phyloP scores from a whole-genome alignment of 53 echinoderm and acorn worm genomes.

The Astropecten irregularis region DNA sequence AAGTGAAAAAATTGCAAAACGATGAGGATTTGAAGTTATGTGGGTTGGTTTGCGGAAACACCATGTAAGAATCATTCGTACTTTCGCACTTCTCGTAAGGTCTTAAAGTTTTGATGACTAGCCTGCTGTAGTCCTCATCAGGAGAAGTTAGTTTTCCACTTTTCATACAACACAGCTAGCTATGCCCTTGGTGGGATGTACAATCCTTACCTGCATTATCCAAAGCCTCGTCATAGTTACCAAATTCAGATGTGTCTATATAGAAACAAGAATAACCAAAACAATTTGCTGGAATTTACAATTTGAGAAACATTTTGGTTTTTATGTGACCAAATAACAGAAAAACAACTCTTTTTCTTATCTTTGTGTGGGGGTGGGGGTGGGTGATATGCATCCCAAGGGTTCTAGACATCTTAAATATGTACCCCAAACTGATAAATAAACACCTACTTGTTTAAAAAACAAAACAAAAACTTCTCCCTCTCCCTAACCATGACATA shows the following conservation, averaged over 20 bases:
- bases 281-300: not conserved
- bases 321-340: not conserved
- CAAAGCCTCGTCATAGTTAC: slow-evolving; percentile 60
- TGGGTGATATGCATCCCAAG: no score
- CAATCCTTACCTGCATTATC: slow-evolving; percentile 45
- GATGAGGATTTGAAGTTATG: no score
- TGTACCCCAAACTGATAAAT: no score
- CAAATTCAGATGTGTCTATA: not conserved
- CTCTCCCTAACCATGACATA: not conserved
- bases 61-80: no score
- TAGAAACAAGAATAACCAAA: not conserved
- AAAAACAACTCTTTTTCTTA: not conserved
- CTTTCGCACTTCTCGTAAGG: no score
- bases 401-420: no score
- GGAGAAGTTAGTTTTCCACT: no score
- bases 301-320: not conserved
- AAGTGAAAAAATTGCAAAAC: not conserved
- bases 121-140: no score
- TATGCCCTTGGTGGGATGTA: no score
- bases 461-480: not conserved
- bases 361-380: not conserved
- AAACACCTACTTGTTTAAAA: not conserved
- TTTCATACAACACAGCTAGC: no score
- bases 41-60: no score
- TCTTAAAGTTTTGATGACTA: no score